phyloP scores from a whole-genome alignment of 2,113 vertebrate genomes.

The Carollia perspicillata region DNA sequence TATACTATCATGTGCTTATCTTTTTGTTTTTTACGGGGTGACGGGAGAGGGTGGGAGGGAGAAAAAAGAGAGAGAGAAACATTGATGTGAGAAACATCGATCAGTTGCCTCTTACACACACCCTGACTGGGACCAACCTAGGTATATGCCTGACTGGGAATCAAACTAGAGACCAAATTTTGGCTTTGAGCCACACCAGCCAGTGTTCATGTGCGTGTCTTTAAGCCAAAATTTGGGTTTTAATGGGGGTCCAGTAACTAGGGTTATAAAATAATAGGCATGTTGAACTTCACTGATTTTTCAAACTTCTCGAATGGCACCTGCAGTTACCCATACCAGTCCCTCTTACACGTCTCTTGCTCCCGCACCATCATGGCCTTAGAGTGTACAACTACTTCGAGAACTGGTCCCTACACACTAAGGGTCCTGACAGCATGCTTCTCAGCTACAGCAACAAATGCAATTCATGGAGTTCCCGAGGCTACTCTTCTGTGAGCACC shows the following conservation, averaged over 20 bases:
- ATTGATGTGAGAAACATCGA: no score
- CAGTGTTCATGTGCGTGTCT: no score
- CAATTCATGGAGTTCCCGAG: neutral
- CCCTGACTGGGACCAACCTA: no score
- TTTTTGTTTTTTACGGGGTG: neutral
- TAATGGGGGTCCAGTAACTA: neutral
- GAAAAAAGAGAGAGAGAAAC: no score
- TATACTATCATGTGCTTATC: neutral
- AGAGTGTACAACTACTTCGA: neutral
- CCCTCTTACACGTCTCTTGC: neutral
- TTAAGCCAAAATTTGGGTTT: constrained; percentile 24
- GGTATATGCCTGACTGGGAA: no score
- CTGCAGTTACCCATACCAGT: neutral
- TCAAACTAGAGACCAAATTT: no score
- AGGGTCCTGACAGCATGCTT: neutral
- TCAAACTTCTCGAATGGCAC: neutral
- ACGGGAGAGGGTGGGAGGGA: no score
- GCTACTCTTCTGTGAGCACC: neutral
- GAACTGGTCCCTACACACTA: neutral
- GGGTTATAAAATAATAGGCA: neutral
- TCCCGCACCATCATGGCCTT: neutral
- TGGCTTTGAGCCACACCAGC: no score
- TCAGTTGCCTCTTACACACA: no score
- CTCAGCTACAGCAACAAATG: neutral
- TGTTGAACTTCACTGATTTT: neutral